Conservation (phyloP, 2,888 invertebrate genomes). For the Cetonia aurata region DNA sequence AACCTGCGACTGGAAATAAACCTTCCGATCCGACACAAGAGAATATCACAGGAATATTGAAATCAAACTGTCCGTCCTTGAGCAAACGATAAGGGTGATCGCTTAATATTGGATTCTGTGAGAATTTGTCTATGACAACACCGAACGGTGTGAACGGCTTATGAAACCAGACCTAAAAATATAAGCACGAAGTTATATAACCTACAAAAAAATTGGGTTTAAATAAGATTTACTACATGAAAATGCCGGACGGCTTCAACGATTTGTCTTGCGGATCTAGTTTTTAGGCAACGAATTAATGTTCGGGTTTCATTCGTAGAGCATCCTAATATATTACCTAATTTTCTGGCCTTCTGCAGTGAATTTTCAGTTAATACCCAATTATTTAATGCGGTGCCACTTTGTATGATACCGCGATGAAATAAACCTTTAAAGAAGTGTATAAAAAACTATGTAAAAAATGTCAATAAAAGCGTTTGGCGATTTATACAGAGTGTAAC, state of each 20-base stretch:
- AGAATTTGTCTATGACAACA: slow-evolving; percentile 75
- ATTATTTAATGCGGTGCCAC: slow-evolving; percentile 76
- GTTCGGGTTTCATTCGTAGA: slow-evolving; percentile 62
- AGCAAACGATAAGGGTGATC: slow-evolving; percentile 76
- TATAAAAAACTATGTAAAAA: slow-evolving; percentile 7
- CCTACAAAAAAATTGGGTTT: too few species aligned
- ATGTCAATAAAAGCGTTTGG: too few species aligned
- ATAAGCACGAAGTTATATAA: too few species aligned
- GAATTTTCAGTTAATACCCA: slow-evolving; percentile 71
- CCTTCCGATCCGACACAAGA: slow-evolving; percentile 80
- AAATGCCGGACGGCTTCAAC: slow-evolving; percentile 67
- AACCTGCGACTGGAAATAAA: slow-evolving; percentile 78
- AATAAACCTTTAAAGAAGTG: slow-evolving; percentile 68
- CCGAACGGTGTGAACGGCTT: slow-evolving; percentile 81
- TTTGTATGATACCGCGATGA: slow-evolving; percentile 75
- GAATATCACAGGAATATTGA: slow-evolving; percentile 77
- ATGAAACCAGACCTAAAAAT: slow-evolving; percentile 70
- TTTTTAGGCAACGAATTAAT: slow-evolving; percentile 75
- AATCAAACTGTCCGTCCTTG: slow-evolving; percentile 70
- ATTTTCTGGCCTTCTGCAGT: slow-evolving; percentile 72
- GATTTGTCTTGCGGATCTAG: slow-evolving; percentile 72
- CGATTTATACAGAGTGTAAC: too few species aligned
- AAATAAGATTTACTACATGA: neutral
- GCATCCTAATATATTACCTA: slow-evolving; percentile 69
- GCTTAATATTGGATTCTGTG: slow-evolving; percentile 74